Evolutionary conservation across 2,888 invertebrate genomes (phyloP).

Genomic region (Cephus pulcher): DNA sequence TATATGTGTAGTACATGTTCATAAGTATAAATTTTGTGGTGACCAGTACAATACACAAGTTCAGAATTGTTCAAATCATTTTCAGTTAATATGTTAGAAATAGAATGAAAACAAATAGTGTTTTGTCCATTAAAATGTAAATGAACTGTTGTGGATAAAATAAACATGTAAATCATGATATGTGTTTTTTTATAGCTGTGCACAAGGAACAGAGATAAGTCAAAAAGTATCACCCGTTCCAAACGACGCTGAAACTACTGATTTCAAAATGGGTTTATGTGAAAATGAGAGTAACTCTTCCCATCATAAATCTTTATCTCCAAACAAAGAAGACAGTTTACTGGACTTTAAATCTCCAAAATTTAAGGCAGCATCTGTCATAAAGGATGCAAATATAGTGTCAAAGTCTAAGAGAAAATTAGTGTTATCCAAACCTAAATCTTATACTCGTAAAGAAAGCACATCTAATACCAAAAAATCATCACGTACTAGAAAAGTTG

Average conservation of each 20-base stretch:
- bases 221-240: not conserved
- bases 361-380: slow-evolving; percentile 4
- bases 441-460: slow-evolving; percentile 5
- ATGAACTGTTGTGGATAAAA: slow-evolving; percentile 12
- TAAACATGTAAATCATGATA: slow-evolving; percentile 7
- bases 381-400: slow-evolving; percentile 17
- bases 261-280: not conserved
- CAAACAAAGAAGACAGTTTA: slow-evolving; percentile 48
- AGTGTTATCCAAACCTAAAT: slow-evolving; percentile 18
- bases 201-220: not conserved
- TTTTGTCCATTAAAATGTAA: slow-evolving; percentile 1
- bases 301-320: not conserved
- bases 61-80: not conserved
- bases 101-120: not conserved
- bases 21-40: not conserved
- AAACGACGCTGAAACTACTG: not conserved
- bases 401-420: slow-evolving; percentile 31
- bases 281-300: not conserved
- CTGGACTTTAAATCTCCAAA: slow-evolving; percentile 57
- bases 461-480: slow-evolving; percentile 6
- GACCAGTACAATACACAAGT: not conserved
- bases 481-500: not conserved
- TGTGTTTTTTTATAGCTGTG: slow-evolving; percentile 3
- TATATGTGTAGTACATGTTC: not conserved
- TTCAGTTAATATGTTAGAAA: not conserved